Percentiles rank a stretch among this genome's conserved stretches.
Conservation (phyloP, 1,140 invertebrate species). For the Glossosoma conforme region DNA sequence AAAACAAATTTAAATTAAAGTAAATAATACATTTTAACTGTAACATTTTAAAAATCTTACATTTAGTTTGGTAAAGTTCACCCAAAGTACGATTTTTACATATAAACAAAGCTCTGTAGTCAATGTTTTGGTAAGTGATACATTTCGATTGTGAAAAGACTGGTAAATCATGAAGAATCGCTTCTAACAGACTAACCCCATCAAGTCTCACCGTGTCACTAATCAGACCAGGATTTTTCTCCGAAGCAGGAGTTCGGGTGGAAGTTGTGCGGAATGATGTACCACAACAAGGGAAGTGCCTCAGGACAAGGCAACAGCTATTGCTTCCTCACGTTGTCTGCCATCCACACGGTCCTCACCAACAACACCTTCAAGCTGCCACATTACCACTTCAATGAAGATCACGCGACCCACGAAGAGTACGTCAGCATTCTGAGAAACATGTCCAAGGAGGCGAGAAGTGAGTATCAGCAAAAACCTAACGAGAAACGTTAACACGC, state of each 20-base stretch:
- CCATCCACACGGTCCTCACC: constrained; percentile 61
- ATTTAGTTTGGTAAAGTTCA: no score
- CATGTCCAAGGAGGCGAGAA: constrained; percentile 64
- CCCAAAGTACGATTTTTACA: no score
- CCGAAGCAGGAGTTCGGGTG: constrained; percentile 65
- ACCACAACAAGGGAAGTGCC: constrained; percentile 60
- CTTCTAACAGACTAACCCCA: constrained; percentile 21
- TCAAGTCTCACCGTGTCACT: constrained; percentile 18
- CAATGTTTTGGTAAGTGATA: no score
- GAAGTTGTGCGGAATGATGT: constrained; percentile 63
- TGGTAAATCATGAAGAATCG: no score
- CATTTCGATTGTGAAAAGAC: no score
- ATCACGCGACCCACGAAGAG: constrained; percentile 40
- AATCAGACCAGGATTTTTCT: constrained; percentile 26
- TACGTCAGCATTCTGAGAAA: constrained; percentile 60
- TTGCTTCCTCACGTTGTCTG: constrained; percentile 67
- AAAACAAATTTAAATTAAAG: no score
- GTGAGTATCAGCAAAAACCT: constrained; percentile 63
- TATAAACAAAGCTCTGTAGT: no score
- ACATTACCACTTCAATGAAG: constrained; percentile 44
- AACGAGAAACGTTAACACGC: no score
- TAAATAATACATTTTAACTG: no score
- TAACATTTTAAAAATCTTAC: no score
- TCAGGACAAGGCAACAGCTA: constrained; percentile 58
- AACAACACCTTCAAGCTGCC: constrained; percentile 37